Base-by-base conservation (phyloP, 2,113 vertebrate genomes). In the Gnathonemus echidnorhynchus region DNA sequence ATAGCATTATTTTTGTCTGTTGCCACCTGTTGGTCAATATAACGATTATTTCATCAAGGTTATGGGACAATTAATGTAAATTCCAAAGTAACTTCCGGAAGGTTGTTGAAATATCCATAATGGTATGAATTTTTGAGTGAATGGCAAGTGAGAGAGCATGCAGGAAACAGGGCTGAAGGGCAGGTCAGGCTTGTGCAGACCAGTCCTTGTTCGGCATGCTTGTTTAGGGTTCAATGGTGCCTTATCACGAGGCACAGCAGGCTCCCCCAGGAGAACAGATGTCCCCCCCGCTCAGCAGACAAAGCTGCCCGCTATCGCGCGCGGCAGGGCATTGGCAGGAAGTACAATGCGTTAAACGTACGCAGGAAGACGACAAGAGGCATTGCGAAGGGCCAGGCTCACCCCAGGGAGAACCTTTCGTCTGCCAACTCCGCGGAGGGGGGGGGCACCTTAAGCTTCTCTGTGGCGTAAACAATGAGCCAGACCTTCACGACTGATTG, bases 401-500 rank as follows among this genome's bases (percentile, higher is more conserved):
- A 19, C 74, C 93, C 92, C 88, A 70, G 70, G 88, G 96, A 95
- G 95, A 96, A 96, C 95, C 95, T 94, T 93, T 96, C 5, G 15
- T 96, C 96, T 97, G 95, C 94, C 95, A 96, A 94, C 96, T 95
- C 97, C 96, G 97, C 94, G 93, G 95, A 93, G 91, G 92, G 94
- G 91, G 87, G 95, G 96, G 96, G 96, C 96, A 98, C 98, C 98
- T 97, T 99, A 98, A 99, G 98, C 97, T 98, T 98, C 97, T 96
- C 96, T 96, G 97, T 97, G 96, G 96, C 92, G 93, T 93, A 93
- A 96, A 99, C 97, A 99, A 99, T 97, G 96, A 97, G 94, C 96
- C 93, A 95, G 96, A 97, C 97, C 98, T 98, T 98, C 98, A 97
- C 97, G 97, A 97, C 97, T 97, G 97, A 98, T 99, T 99, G 98